phyloP scores from a whole-genome alignment of 1,140 invertebrate genomes.

The Pseudomyrmex pallidus region DNA sequence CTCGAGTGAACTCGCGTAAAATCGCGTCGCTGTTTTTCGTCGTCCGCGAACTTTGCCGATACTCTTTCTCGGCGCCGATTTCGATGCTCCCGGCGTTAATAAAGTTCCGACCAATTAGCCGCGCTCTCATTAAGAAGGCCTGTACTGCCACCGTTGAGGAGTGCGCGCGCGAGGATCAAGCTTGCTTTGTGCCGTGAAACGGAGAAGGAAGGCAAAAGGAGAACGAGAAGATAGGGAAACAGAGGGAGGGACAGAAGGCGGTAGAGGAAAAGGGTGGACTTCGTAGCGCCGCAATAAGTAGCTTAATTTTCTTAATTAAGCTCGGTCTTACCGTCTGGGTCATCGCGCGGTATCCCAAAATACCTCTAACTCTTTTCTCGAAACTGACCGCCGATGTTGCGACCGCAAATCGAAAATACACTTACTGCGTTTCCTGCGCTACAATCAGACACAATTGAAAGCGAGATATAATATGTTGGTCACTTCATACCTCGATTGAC shows the following conservation, averaged over 20 bases:
- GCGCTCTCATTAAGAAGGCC: conserved; percentile 66
- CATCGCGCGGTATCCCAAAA: conserved; percentile 32
- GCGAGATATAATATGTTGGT: background rate
- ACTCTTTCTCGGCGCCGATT: conserved; percentile 39
- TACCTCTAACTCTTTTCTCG: background rate
- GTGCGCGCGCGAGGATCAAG: conserved; percentile 45
- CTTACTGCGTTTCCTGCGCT: background rate
- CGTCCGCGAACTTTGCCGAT: conserved; percentile 43
- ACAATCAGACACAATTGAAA: too few species aligned
- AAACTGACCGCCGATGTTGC: background rate
- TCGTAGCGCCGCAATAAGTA: conserved; percentile 75
- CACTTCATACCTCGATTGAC: background rate
- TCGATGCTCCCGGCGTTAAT: conserved; percentile 65
- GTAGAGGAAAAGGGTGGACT: conserved; percentile 14
- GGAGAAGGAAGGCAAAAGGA: conserved; percentile 12
- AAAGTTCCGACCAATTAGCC: conserved; percentile 70
- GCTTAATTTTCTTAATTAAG: conserved; percentile 80
- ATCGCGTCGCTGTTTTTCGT: conserved; percentile 60
- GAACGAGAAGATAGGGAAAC: conserved; percentile 22
- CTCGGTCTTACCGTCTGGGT: conserved; percentile 49
- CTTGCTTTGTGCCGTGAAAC: conserved; percentile 51
- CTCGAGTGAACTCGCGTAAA: conserved; percentile 53
- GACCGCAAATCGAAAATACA: background rate
- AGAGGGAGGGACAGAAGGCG: conserved; percentile 9
- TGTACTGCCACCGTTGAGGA: conserved; percentile 38